Percentiles rank a stretch among this genome's conserved stretches.
Evolutionary conservation across 2,797 vertebrate species (phyloP).

Genomic region (Poeciliopsis presidionis): DNA sequence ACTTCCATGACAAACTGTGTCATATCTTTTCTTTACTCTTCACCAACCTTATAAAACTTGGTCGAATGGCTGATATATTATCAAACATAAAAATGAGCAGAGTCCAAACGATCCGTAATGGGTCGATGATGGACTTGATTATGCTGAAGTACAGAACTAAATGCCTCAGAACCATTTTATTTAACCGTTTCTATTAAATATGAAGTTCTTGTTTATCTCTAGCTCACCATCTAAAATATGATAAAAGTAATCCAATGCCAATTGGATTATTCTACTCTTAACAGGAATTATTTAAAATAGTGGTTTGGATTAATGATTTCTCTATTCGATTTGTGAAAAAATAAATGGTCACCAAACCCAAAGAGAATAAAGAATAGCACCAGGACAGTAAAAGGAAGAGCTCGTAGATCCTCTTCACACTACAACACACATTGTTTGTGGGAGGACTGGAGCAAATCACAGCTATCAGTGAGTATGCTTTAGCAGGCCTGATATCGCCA

Average conservation of each 20-base stretch:
- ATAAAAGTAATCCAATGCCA: neutral
- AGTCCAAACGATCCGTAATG: too few species aligned
- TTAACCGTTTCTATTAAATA: neutral
- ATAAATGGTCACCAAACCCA: neutral
- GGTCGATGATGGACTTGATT: too few species aligned
- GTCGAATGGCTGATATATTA: too few species aligned
- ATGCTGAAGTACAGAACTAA: neutral
- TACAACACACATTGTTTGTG: neutral
- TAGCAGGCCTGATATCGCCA: neutral
- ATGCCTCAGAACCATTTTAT: neutral
- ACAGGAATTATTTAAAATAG: neutral
- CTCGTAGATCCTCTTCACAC: neutral
- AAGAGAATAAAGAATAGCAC: neutral
- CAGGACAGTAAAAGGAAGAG: neutral
- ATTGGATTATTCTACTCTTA: neutral
- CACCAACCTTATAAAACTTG: too few species aligned
- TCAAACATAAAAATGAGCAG: too few species aligned
- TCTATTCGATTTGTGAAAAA: neutral
- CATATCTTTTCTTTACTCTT: neutral
- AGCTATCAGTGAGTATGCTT: neutral
- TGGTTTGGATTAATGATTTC: neutral
- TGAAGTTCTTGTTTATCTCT: neutral
- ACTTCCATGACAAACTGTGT: neutral
- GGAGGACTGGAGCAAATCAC: neutral
- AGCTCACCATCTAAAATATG: neutral